Percentiles rank a stretch among this genome's conserved stretches.
Conservation (phyloP, 2,888 invertebrate genomes). For the Scaptomyza parva region DNA sequence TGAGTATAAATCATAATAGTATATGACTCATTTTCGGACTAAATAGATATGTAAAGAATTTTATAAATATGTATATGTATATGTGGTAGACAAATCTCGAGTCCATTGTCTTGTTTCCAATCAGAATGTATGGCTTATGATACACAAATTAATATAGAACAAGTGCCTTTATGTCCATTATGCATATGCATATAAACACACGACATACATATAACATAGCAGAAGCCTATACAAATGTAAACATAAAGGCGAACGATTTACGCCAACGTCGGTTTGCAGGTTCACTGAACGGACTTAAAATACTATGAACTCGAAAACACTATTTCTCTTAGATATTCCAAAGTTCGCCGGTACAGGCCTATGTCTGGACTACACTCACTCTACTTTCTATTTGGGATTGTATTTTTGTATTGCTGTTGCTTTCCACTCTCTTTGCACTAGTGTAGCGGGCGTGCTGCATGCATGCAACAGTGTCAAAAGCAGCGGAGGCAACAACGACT, state of each 20-base stretch:
- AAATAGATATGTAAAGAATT: background rate
- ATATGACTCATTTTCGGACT: background rate
- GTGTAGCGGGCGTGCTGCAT: slow-evolving; percentile 29
- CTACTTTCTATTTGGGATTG: slow-evolving; percentile 63
- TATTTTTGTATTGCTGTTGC: slow-evolving; percentile 26
- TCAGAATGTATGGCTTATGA: background rate
- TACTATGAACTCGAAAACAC: slow-evolving; percentile 17
- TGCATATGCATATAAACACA: background rate
- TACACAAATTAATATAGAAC: background rate
- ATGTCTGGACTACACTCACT: slow-evolving; percentile 55
- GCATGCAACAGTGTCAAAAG: slow-evolving; percentile 27
- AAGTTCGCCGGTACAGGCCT: slow-evolving; percentile 21
- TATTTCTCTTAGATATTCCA: slow-evolving; percentile 25
- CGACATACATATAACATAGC: background rate
- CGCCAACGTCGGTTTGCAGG: slow-evolving; percentile 31
- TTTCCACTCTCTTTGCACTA: slow-evolving; percentile 39
- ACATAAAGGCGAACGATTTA: slow-evolving; percentile 12
- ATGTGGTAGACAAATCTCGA: background rate
- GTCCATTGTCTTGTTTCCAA: background rate
- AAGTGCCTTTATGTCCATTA: background rate
- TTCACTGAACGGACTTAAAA: slow-evolving; percentile 67
- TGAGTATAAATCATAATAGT: background rate
- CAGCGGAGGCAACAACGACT: slow-evolving; percentile 60
- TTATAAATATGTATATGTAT: background rate
- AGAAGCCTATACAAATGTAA: slow-evolving; percentile 9